A percentile compares a stretch with the other conserved stretches of the same genome.
phyloP scores from a whole-genome alignment of 2,888 invertebrate species.

The Palloptera scutellata region DNA sequence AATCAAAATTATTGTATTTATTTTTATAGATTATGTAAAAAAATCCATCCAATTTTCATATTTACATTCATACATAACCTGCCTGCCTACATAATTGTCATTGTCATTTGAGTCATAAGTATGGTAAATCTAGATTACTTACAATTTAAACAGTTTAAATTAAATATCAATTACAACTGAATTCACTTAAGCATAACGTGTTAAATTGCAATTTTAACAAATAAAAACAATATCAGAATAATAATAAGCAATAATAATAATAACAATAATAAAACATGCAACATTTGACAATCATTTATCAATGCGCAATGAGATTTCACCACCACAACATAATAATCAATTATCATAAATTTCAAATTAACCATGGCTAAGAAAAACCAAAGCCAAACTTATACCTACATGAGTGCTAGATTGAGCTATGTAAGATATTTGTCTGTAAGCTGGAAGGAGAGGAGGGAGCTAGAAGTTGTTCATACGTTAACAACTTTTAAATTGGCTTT shows the following conservation, averaged over 20 bases:
- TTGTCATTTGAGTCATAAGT: too few species aligned
- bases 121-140: too few species aligned
- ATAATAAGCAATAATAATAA: neutral
- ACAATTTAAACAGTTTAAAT: too few species aligned
- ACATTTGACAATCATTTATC: constrained; percentile 25
- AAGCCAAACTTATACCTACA: neutral
- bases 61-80: too few species aligned
- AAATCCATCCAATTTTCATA: too few species aligned
- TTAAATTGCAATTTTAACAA: neutral
- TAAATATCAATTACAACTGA: neutral
- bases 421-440: neutral
- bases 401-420: neutral
- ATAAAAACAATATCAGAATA: neutral
- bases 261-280: too few species aligned
- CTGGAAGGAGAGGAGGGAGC: too few species aligned
- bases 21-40: too few species aligned
- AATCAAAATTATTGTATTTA: too few species aligned
- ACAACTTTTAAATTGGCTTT: constrained; percentile 17
- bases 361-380: constrained; percentile 20
- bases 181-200: neutral
- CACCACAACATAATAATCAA: constrained; percentile 30
- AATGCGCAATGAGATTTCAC: constrained; percentile 7
- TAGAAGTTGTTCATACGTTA: neutral
- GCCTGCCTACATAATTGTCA: too few species aligned
- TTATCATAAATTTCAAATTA: constrained; percentile 39